phyloP scores from a whole-genome alignment of 1,140 invertebrate species.

The Artemia franciscana region DNA sequence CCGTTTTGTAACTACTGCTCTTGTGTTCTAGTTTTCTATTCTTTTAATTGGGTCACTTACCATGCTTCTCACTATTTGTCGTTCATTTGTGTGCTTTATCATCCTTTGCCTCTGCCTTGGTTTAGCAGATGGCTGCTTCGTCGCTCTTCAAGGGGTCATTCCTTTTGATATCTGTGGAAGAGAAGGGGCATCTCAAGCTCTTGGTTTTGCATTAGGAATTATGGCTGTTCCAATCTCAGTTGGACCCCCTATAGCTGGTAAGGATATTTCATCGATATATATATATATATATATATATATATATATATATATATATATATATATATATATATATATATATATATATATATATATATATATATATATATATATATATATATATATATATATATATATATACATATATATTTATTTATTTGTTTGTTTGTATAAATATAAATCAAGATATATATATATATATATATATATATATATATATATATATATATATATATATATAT shows the following conservation, averaged over 20 bases:
- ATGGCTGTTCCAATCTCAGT: constrained; percentile 61
- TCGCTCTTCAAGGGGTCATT: constrained; percentile 69
- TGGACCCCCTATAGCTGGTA: constrained; percentile 63
- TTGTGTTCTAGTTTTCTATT: constrained; percentile 39
- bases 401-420: too few relatives aligned
- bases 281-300: too few relatives aligned
- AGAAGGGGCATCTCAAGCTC: constrained; percentile 61
- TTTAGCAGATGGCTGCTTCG: constrained; percentile 76
- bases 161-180: constrained; percentile 73
- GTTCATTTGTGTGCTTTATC: constrained; percentile 37
- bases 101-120: constrained; percentile 53
- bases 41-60: constrained; percentile 55
- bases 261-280: background rate
- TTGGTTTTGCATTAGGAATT: constrained; percentile 65
- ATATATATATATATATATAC: too few relatives aligned
- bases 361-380: too few relatives aligned
- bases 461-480: too few relatives aligned
- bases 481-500: too few relatives aligned
- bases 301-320: too few relatives aligned
- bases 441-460: too few relatives aligned
- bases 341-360: too few relatives aligned
- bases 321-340: too few relatives aligned
- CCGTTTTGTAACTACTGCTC: too few relatives aligned
- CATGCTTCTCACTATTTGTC: constrained; percentile 44
- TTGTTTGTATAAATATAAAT: too few relatives aligned